phyloP scores from a whole-genome alignment of 2,113 vertebrate species.

The Myotis brandtii region DNA sequence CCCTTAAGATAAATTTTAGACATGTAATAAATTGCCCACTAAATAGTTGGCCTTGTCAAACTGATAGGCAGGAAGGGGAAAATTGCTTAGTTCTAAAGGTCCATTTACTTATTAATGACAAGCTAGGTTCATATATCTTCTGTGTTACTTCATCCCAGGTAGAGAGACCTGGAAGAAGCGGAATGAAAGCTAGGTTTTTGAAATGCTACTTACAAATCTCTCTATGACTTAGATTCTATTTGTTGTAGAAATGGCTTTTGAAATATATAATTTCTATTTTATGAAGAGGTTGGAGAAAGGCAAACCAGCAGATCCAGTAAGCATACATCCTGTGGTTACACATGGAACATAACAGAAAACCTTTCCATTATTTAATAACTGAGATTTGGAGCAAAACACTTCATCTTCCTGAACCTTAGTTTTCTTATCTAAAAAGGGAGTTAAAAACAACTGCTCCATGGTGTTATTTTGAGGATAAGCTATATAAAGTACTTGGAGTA shows the following conservation, averaged over 20 bases:
- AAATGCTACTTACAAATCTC: slow-evolving; percentile 54
- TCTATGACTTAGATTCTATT: slow-evolving; percentile 49
- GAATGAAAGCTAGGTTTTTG: slow-evolving; percentile 33
- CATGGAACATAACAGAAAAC: slow-evolving; percentile 36
- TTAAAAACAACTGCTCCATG: background rate
- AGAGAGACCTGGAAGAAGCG: background rate
- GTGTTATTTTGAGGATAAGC: background rate
- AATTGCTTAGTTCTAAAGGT: slow-evolving; percentile 48
- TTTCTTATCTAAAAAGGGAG: background rate
- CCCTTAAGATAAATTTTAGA: slow-evolving; percentile 74
- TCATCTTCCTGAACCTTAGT: background rate
- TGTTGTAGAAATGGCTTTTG: slow-evolving; percentile 44
- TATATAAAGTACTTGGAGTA: slow-evolving; percentile 20
- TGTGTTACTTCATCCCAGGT: slow-evolving; percentile 52
- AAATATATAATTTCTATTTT: slow-evolving; percentile 53
- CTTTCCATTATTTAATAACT: slow-evolving; percentile 52
- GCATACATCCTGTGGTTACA: slow-evolving; percentile 27
- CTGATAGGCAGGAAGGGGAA: slow-evolving; percentile 53
- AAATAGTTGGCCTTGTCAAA: slow-evolving; percentile 69
- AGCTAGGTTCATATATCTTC: slow-evolving; percentile 62
- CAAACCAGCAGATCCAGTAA: slow-evolving; percentile 37
- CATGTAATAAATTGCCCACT: slow-evolving; percentile 56
- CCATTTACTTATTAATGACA: slow-evolving; percentile 76
- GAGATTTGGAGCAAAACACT: background rate
- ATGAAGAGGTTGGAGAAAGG: slow-evolving; percentile 30